Evolutionary conservation across 2,797 vertebrate genomes (phyloP).

Genomic region (Sebastolobus altivelis): DNA sequence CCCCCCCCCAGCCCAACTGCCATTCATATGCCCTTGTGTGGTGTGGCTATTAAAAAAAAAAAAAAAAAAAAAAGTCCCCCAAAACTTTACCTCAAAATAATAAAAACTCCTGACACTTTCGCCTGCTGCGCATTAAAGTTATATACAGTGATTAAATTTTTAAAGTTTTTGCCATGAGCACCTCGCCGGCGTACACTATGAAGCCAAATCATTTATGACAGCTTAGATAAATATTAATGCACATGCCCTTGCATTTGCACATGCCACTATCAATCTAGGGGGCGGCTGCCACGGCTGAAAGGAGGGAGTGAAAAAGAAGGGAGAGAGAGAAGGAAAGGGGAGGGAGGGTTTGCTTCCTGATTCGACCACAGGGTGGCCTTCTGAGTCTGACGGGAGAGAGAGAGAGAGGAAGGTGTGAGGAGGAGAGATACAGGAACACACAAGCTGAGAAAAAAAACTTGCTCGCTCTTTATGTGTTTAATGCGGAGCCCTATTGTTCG

Average conservation of each 20-base stretch:
- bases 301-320: slow-evolving; percentile 20
- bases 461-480: slow-evolving; percentile 28
- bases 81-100: slow-evolving; percentile 95
- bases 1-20: slow-evolving; percentile 40
- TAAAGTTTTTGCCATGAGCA: slow-evolving; percentile 97
- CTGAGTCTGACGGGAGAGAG: slow-evolving; percentile 83
- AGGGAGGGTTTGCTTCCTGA: slow-evolving; percentile 87
- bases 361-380: slow-evolving; percentile 98
- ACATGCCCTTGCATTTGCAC: slow-evolving; percentile 94
- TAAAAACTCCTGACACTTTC: slow-evolving; percentile 94
- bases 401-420: slow-evolving; percentile 15
- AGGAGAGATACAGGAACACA: slow-evolving; percentile 20
- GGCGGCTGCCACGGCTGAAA: slow-evolving; percentile 72
- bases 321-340: slow-evolving; percentile 62
- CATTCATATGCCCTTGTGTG: slow-evolving; percentile 66
- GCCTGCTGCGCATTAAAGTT: slow-evolving; percentile 97
- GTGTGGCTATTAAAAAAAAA: slow-evolving; percentile 65
- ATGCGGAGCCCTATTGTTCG: slow-evolving; percentile 37
- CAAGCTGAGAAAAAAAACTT: neutral
- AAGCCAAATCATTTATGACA: slow-evolving; percentile 99
- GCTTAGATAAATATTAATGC: slow-evolving; percentile 99
- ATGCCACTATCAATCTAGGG: slow-evolving; percentile 93
- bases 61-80: slow-evolving; percentile 63
- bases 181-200: slow-evolving; percentile 90
- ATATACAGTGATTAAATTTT: slow-evolving; percentile 98